phyloP scores from a whole-genome alignment of 2,797 vertebrate species.

The Pseudotriccus pelzelni region DNA sequence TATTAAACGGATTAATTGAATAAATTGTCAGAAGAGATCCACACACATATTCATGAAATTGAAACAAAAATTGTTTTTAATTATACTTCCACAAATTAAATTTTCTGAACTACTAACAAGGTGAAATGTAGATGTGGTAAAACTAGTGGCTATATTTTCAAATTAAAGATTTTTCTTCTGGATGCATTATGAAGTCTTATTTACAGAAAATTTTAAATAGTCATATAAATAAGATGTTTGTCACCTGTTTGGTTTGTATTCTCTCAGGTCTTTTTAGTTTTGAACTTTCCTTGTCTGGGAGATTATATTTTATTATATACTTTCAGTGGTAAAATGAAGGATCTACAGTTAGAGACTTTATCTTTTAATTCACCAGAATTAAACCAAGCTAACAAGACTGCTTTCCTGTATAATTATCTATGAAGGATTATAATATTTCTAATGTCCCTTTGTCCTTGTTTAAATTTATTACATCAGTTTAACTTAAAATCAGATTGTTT shows the following conservation, averaged over 20 bases:
- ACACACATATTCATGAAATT: not conserved
- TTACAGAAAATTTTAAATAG: not conserved
- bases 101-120: not conserved
- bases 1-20: not conserved
- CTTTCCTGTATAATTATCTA: not conserved
- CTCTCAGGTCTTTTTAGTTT: not conserved
- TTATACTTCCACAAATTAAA: not conserved
- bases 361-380: not conserved
- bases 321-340: not conserved
- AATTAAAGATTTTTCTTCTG: accelerated
- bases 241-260: not conserved
- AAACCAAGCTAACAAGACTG: not conserved
- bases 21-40: not conserved
- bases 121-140: not conserved
- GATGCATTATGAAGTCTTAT: not conserved
- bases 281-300: not conserved
- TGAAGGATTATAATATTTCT: not conserved
- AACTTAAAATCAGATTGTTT: not conserved
- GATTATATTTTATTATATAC: not conserved
- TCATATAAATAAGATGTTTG: not conserved
- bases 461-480: not conserved
- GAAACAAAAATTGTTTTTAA: not conserved
- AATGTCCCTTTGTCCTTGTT: constrained; percentile 8
- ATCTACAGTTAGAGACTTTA: not conserved
- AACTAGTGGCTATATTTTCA: not conserved